Percentiles rank a stretch among this genome's conserved stretches.
These are phyloP conservation scores for Dipodomys stephensi DNA, from an alignment of 2,113 vertebrate species.

Conservation along the genomic window DNA sequence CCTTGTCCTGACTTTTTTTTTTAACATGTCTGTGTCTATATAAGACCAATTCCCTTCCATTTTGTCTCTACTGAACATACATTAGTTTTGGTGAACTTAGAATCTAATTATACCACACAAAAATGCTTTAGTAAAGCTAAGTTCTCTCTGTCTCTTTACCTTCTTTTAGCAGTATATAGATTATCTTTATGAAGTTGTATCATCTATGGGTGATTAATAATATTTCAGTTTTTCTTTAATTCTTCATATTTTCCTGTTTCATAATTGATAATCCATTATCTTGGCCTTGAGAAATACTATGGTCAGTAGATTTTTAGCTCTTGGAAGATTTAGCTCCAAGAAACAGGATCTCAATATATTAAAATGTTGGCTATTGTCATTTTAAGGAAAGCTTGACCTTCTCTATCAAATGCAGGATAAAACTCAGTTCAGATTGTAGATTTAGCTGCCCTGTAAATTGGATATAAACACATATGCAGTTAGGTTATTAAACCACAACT, in stretches of 20 bases:
- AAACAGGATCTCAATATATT: background rate
- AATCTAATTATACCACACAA: background rate
- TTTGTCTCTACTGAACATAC: background rate
- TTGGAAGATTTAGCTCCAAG: too few relatives aligned
- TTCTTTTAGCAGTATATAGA: background rate
- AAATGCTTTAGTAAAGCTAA: background rate
- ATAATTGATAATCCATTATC: background rate
- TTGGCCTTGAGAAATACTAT: slow-evolving; percentile 1
- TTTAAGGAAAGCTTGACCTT: background rate
- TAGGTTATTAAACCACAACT: background rate
- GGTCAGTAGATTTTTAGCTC: background rate
- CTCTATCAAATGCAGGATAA: background rate
- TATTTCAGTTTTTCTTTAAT: slow-evolving; percentile 15
- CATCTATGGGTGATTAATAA: background rate
- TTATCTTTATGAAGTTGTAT: background rate
- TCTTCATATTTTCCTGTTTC: background rate
- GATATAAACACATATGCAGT: background rate
- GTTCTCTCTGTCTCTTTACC: background rate
- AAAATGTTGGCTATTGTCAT: background rate
- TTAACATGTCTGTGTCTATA: background rate
- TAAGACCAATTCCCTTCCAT: background rate
- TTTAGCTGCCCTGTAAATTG: background rate
- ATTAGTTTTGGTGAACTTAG: background rate
- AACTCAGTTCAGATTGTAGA: background rate
- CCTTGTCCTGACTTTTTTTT: background rate